These are phyloP conservation scores for Trypoxylon attenuatum DNA, from an alignment of 2,888 invertebrate genomes.

Conservation along the genomic window DNA sequence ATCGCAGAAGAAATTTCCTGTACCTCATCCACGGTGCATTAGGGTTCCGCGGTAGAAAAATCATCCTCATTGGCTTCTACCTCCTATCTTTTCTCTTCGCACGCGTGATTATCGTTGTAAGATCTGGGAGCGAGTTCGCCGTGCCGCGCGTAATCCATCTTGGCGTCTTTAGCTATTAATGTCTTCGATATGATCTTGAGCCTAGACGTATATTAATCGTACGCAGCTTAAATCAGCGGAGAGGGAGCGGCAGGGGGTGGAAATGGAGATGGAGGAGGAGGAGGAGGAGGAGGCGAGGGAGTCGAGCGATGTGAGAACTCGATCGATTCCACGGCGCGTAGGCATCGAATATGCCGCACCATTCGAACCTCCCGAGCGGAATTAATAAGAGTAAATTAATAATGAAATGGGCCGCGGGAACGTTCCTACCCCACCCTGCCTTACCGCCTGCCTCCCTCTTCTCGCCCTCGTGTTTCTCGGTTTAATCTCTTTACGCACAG, in stretches of 20 bases:
- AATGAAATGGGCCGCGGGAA: slow-evolving; percentile 42
- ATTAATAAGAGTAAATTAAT: slow-evolving; percentile 54
- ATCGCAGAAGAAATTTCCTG: too few relatives aligned
- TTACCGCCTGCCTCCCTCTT: background rate
- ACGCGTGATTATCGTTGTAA: background rate
- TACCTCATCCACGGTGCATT: too few relatives aligned
- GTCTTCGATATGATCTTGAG: slow-evolving; percentile 20
- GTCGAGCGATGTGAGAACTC: slow-evolving; percentile 5
- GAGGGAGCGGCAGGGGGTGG: background rate
- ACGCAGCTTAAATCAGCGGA: slow-evolving; percentile 20
- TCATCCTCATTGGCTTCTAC: background rate
- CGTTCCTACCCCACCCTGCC: background rate
- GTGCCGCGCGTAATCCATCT: slow-evolving; percentile 16
- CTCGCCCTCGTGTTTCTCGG: slow-evolving; percentile 28
- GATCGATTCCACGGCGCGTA: slow-evolving; percentile 30
- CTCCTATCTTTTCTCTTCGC: background rate
- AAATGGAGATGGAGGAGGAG: background rate
- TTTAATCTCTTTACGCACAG: slow-evolving; percentile 55
- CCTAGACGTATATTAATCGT: slow-evolving; percentile 14
- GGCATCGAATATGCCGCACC: slow-evolving; percentile 26
- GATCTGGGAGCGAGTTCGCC: background rate
- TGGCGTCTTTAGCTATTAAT: slow-evolving; percentile 22
- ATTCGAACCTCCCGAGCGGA: slow-evolving; percentile 28
- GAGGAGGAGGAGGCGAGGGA: background rate
- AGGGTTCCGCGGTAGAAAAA: slow-evolving; percentile 1